Conservation (phyloP, 2,113 vertebrate species). For the Antechinus stuartii region DNA sequence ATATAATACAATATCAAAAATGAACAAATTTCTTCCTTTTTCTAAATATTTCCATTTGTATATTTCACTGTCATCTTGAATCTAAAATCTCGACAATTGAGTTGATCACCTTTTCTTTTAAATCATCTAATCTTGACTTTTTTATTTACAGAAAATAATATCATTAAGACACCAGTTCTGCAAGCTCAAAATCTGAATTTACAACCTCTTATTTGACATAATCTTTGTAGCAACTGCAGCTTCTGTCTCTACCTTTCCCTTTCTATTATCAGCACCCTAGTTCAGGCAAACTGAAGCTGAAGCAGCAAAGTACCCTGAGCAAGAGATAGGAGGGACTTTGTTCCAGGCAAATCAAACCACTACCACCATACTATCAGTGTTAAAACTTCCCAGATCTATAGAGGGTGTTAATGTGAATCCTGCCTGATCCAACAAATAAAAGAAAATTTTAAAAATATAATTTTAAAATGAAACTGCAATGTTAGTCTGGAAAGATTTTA, state of each 20-base stretch:
- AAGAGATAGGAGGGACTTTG: background rate
- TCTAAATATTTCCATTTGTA: background rate
- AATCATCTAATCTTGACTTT: background rate
- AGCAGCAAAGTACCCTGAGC: background rate
- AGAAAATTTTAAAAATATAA: background rate
- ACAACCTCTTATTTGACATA: background rate
- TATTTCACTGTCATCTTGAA: background rate
- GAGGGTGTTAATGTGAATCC: background rate
- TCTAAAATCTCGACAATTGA: background rate
- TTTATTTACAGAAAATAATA: background rate
- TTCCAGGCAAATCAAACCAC: background rate
- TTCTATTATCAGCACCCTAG: background rate
- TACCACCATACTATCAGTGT: background rate
- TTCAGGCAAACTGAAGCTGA: background rate
- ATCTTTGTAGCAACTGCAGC: background rate
- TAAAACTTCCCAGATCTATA: background rate
- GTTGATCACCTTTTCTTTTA: background rate
- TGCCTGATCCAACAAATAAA: background rate
- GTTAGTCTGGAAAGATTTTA: background rate
- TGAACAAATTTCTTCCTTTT: background rate
- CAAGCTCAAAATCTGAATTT: background rate
- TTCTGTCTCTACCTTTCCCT: background rate
- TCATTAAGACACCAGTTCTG: background rate
- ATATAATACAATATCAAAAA: background rate
- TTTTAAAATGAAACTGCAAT: constrained; percentile 11